Evolutionary conservation across 2,797 vertebrate genomes (phyloP), one percentile per base, ranked within the genome.

Genomic region (Leptoclinus maculatus): DNA sequence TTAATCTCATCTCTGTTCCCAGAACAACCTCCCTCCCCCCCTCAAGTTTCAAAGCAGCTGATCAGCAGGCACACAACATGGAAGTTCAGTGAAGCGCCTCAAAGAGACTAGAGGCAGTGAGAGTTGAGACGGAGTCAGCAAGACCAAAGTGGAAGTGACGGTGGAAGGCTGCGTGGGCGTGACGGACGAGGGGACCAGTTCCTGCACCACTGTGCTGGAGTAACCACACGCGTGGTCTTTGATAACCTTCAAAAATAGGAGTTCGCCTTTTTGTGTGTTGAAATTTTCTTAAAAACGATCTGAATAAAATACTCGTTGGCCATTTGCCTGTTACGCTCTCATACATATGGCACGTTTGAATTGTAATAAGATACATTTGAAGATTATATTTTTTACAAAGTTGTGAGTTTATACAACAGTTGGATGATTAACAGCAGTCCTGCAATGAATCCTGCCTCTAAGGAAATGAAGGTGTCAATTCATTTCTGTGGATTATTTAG

Each of bases 151-250:
- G 74, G 78, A 36, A 65, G 73, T 51, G 36, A 54, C 60, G 59
- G 56, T 57, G 66, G 66, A 27, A 71, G 66, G 67, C 67, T 80
- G 82, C 25, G 70, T 71, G 79, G 79, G 78, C 25, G 63, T 66
- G 83, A 85, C 41, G 79, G 84, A 71, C 2, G 41, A 69, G 43
- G 59, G 66, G 49, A 71, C 66, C 58, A 71, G 23, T 51, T 75
- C 74, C 21, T 10, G 29, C 53, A 45, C 32, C 3, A 32, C 36
- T 62, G 27, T 16, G n/a, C 49, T 6, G 66, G 59, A 67, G 62
- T 79, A 87, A 78, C 17, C 70, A 67, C 21, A 69, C 7, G 9
- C 83, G 74, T 16, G 47, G 75, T 66, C 85, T 85, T 73, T 83
- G 71, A 81, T 71, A 64, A 58, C 71, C 57, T 81, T 76, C 39